Evolutionary conservation across 2,888 invertebrate species (phyloP), one percentile per base, ranked within the genome.

Genomic region (Kuschelorhynchus macadamiae): DNA sequence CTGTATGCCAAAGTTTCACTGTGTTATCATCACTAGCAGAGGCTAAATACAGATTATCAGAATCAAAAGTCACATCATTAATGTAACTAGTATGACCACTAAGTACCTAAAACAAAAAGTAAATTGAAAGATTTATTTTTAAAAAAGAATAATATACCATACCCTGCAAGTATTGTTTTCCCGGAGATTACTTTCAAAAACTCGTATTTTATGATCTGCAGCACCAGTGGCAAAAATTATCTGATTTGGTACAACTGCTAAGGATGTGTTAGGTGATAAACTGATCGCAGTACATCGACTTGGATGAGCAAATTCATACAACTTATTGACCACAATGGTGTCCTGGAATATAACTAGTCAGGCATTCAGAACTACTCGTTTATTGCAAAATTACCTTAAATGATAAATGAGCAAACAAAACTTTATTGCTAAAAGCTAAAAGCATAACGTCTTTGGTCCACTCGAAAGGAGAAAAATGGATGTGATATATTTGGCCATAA

Each of bases 11-110:
- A 21, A 93, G 83, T 76, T 88, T 87, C 76, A 91, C 92, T 0
- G 91, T 90, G 72, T 90, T 88, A 80, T 93, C 93, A 82, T 93
- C 93, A 73, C 92, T 90, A 1, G 89, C 90, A n/a, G 92, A 92
- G 12, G 91, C 92, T 55, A 93, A 80, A 73, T 87, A 86, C 62
- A 87, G 87, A 20, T 91, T 91, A 62, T 89, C 89, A 11, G 89
- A 87, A 76, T 92, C 91, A 85, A 89, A 93, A 8, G 88, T 85
- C 16, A 92, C 80, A 70, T 88, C 87, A 80, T 93, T 93, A 11
- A 92, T 85, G 78, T 91, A 92, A 79, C 87, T 89, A 25, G 83
- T 86, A 77, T 92, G 92, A 1, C 90, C 90, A 69, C 83, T 82
- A 33, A 90, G 78, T 56, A 87, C 80, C 89, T 90, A 71, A 12